Percentiles rank a stretch among this genome's conserved stretches.
These are phyloP conservation scores for Eulemur coronatus DNA, from an alignment of 2,797 vertebrate species.

Conservation along the genomic window DNA sequence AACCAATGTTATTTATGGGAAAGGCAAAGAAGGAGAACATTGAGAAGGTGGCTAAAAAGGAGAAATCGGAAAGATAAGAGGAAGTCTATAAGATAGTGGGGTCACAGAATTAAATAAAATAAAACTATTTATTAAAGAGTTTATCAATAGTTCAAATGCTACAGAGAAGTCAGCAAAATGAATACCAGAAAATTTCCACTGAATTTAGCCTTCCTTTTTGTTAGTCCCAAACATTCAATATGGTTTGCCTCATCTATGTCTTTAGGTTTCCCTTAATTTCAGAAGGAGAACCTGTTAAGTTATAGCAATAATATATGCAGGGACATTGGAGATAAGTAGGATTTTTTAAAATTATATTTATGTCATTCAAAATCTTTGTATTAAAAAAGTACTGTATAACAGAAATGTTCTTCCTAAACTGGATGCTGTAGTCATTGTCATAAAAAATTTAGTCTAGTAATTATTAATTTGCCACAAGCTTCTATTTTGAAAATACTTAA, in stretches of 20 bases:
- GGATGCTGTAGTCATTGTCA: not conserved
- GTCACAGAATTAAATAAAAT: not conserved
- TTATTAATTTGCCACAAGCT: not conserved
- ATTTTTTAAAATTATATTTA: not conserved
- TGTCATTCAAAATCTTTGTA: not conserved
- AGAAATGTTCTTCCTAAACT: not conserved
- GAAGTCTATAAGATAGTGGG: not conserved
- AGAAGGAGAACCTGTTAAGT: not conserved
- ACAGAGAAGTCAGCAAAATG: not conserved
- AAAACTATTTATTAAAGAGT: not conserved
- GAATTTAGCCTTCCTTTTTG: not conserved
- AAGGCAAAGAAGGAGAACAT: not conserved
- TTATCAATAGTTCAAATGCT: not conserved
- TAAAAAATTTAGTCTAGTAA: conserved; percentile 18
- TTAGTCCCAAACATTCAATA: not conserved
- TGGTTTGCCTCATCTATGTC: not conserved
- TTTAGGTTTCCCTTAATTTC: not conserved
- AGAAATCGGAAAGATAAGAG: not conserved
- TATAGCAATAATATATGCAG: not conserved
- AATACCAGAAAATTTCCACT: not conserved
- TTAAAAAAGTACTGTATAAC: not conserved
- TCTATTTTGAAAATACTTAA: conserved; percentile 1
- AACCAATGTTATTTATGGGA: not conserved
- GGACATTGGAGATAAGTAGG: not conserved
- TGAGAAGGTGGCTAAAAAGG: not conserved